These are phyloP conservation scores for Acrocephalus arundinaceus DNA, from an alignment of 2,113 vertebrate species.

Conservation along the genomic window DNA sequence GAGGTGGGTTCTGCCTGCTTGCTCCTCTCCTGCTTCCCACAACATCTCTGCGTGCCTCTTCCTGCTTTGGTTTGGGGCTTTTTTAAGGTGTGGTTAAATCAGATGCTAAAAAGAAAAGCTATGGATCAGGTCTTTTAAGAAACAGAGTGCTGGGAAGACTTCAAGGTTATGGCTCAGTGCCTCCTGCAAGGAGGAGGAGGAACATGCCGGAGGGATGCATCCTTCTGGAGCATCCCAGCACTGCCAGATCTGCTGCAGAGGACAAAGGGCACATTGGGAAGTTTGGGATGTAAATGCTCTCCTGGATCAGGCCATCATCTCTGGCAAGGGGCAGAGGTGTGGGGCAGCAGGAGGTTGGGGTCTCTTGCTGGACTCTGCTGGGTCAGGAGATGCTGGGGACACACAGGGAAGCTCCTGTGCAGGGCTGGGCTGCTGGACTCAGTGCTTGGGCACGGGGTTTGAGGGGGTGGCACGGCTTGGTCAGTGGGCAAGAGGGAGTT, in stretches of 20 bases:
- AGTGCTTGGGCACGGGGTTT: rapidly evolving
- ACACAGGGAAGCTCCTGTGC: rapidly evolving
- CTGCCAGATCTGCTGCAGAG: not conserved
- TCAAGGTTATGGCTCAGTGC: not conserved
- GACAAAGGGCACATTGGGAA: not conserved
- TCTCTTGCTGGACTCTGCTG: rapidly evolving
- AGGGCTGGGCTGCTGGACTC: rapidly evolving
- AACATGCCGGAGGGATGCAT: not conserved
- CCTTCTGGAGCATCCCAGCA: not conserved
- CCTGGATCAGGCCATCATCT: not conserved
- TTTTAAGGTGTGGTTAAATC: not conserved
- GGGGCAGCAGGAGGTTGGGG: rapidly evolving
- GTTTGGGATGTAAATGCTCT: not conserved
- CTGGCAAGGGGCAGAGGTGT: rapidly evolving
- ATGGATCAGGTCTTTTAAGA: not conserved
- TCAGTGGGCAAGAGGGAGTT: rapidly evolving
- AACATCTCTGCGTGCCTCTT: not conserved
- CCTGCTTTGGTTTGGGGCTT: rapidly evolving
- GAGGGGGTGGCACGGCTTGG: rapidly evolving
- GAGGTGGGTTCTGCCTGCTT: rapidly evolving
- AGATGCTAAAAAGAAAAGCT: not conserved
- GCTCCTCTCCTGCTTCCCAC: not conserved
- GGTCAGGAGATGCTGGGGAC: not conserved
- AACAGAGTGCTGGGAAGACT: not conserved
- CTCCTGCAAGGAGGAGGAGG: not conserved